Conservation (phyloP, 2,888 invertebrate genomes). For the Dryococelus australis region DNA sequence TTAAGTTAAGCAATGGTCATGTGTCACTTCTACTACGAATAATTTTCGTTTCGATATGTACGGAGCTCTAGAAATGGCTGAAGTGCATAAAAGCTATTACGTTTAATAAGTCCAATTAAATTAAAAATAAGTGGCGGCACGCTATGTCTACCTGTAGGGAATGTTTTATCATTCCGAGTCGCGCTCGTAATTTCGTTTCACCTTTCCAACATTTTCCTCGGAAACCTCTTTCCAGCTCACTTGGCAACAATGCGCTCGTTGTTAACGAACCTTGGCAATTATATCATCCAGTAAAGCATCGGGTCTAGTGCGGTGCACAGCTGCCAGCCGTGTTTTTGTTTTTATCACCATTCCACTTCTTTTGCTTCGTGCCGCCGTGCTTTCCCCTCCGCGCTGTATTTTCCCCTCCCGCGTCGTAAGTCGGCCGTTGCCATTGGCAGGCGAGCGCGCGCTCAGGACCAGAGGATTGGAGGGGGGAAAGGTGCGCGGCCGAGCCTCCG, state of each 20-base stretch:
- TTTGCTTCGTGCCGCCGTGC: not conserved
- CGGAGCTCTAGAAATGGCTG: no score
- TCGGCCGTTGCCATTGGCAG: not conserved
- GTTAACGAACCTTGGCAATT: not conserved
- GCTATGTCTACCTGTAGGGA: no score
- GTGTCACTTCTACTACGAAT: no score
- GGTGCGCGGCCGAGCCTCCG: not conserved
- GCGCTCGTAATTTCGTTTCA: not conserved
- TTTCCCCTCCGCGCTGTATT: not conserved
- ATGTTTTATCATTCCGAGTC: not conserved
- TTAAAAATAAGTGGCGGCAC: no score
- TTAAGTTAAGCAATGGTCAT: no score
- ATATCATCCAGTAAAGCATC: not conserved
- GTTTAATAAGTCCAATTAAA: no score
- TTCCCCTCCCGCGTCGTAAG: not conserved
- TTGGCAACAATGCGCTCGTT: not conserved
- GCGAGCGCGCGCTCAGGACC: not conserved
- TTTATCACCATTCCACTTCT: not conserved
- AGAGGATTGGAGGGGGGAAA: not conserved
- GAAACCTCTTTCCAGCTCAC: not conserved
- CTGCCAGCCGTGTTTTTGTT: not conserved
- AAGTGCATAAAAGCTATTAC: no score
- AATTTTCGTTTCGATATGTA: no score
- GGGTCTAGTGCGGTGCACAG: not conserved
- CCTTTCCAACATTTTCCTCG: not conserved